A percentile compares a stretch with the other conserved stretches of the same genome.
Evolutionary conservation across 2,888 invertebrate genomes (phyloP).

Genomic region (Rotaria socialis): DNA sequence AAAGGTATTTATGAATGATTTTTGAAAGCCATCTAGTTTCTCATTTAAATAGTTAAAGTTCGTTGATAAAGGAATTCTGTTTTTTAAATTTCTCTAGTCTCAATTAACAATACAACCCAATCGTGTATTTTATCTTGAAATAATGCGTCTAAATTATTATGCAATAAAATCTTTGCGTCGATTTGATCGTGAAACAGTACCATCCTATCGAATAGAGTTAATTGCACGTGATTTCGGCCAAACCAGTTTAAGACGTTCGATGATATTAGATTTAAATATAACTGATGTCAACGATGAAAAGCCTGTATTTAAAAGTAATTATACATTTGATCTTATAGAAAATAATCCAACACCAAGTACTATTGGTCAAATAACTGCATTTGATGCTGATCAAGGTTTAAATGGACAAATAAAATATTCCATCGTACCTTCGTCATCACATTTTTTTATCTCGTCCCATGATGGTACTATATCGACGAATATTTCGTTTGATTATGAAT

Average conservation of each 20-base stretch:
- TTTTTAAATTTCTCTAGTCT: not conserved
- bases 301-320: not conserved
- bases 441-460: not conserved
- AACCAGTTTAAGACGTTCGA: not conserved
- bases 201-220: not conserved
- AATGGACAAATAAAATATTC: not conserved
- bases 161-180: not conserved
- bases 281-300: constrained; percentile 17
- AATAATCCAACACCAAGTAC: not conserved
- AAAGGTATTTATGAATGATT: not conserved
- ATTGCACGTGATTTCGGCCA: constrained; percentile 7
- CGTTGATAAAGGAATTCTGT: too few species aligned
- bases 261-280: constrained; percentile 25
- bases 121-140: constrained; percentile 32
- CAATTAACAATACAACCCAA: not conserved
- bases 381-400: not conserved
- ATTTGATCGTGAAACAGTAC: constrained; percentile 6
- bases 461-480: not conserved
- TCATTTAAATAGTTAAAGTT: too few species aligned
- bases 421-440: not conserved
- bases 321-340: constrained; percentile 28
- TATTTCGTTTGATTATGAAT: constrained; percentile 24
- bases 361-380: not conserved
- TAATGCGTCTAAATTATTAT: not conserved
- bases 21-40: too few species aligned